phyloP scores from a whole-genome alignment of 2,113 vertebrate species.

The Python bivittatus region DNA sequence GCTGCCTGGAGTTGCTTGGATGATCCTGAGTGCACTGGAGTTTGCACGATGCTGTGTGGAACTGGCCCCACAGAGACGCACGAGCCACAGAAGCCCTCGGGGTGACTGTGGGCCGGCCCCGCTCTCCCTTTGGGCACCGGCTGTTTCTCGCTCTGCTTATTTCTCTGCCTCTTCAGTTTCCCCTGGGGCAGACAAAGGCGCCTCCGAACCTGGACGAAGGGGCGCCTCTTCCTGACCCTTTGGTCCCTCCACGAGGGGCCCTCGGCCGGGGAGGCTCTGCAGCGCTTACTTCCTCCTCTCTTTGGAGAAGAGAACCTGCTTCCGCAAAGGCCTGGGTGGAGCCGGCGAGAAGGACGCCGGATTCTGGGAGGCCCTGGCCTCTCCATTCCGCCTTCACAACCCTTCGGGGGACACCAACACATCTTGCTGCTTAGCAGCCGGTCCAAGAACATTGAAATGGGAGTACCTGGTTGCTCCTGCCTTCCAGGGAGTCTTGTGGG shows the following conservation, averaged over 20 bases:
- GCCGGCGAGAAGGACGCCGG: neutral
- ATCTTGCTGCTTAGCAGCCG: constrained; percentile 32
- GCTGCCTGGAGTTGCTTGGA: neutral
- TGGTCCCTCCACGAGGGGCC: neutral
- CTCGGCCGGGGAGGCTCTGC: neutral
- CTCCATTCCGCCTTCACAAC: neutral
- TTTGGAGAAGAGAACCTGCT: neutral
- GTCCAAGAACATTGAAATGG: constrained; percentile 42
- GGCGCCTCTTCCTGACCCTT: neutral
- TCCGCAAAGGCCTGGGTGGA: neutral
- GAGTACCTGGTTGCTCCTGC: constrained; percentile 49
- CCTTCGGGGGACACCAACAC: neutral
- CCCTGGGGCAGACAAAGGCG: neutral
- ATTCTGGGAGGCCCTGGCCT: neutral
- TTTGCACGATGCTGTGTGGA: neutral
- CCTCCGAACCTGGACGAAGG: neutral
- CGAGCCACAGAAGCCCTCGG: neutral
- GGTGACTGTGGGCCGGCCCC: too few species aligned
- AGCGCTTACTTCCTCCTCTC: neutral
- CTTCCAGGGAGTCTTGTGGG: constrained; percentile 57
- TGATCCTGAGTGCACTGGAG: too few species aligned
- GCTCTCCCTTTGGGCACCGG: too few species aligned
- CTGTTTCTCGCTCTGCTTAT: neutral
- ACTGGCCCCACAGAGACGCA: neutral
- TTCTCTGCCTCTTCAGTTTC: neutral